These are phyloP conservation scores for Procambarus virginalis DNA, from an alignment of 1,140 invertebrate species.

Conservation along the genomic window DNA sequence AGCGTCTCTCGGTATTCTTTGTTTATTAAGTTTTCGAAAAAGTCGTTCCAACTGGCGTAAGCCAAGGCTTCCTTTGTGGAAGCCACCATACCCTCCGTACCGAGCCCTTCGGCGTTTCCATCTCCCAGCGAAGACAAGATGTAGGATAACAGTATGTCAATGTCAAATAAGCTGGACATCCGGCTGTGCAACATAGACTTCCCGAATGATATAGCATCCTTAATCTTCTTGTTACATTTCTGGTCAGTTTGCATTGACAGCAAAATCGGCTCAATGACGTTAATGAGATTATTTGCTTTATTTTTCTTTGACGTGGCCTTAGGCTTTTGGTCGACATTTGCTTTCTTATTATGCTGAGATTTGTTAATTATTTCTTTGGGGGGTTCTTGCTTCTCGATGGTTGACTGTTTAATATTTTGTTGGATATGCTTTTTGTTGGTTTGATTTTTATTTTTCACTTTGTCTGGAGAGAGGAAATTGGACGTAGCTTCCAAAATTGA, in stretches of 20 bases:
- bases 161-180: background rate
- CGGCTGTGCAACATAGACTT: constrained; percentile 15
- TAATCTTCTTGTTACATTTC: constrained; percentile 38
- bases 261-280: constrained; percentile 36
- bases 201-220: constrained; percentile 10
- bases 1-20: constrained; percentile 14
- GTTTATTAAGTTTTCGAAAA: constrained; percentile 26
- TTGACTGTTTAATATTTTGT: background rate
- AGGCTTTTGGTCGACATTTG: background rate
- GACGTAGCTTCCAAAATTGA: background rate
- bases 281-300: constrained; percentile 16
- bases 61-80: background rate
- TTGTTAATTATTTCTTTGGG: background rate
- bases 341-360: background rate
- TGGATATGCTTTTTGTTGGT: background rate
- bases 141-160: background rate
- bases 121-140: background rate
- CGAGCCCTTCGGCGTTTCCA: background rate
- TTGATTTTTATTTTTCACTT: background rate
- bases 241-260: constrained; percentile 42
- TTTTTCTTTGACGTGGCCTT: background rate
- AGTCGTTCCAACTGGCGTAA: background rate
- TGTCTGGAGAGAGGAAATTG: background rate
- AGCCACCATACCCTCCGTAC: background rate
- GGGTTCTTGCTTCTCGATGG: background rate